Evolutionary conservation across 2,888 invertebrate species (phyloP).

Genomic region (Bhutanitis thaidina): DNA sequence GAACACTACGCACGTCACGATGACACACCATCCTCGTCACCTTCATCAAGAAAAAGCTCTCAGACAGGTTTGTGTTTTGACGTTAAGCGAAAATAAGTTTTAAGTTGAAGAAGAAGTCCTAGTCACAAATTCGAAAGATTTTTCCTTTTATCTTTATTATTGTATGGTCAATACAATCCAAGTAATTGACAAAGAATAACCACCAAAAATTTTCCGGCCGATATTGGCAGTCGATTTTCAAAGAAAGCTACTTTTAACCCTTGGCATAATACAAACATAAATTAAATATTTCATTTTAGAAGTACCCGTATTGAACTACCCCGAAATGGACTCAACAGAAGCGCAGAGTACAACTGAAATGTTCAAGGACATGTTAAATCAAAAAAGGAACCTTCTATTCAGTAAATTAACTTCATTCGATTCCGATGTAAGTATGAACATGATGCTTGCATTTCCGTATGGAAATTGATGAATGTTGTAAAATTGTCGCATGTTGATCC

Average conservation of each 20-base stretch:
- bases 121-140: too few species aligned
- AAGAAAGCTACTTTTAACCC: too few species aligned
- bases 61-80: slow-evolving; percentile 70
- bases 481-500: slow-evolving; percentile 48
- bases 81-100: too few species aligned
- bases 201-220: too few species aligned
- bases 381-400: slow-evolving; percentile 92
- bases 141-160: too few species aligned
- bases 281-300: slow-evolving; percentile 36
- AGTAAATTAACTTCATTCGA: slow-evolving; percentile 94
- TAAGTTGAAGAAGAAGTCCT: too few species aligned
- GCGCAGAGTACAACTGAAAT: slow-evolving; percentile 92
- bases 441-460: neutral
- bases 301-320: slow-evolving; percentile 78
- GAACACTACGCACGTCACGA: slow-evolving; percentile 54
- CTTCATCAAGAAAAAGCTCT: slow-evolving; percentile 84
- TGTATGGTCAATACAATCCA: too few species aligned
- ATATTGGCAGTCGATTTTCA: too few species aligned
- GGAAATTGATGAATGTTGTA: slow-evolving; percentile 31
- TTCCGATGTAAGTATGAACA: slow-evolving; percentile 87
- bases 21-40: slow-evolving; percentile 58
- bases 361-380: slow-evolving; percentile 95
- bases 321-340: slow-evolving; percentile 83
- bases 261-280: too few species aligned
- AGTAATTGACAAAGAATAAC: too few species aligned